Conservation (phyloP, 2,113 vertebrate genomes). For the Cyprinodon variegatus region DNA sequence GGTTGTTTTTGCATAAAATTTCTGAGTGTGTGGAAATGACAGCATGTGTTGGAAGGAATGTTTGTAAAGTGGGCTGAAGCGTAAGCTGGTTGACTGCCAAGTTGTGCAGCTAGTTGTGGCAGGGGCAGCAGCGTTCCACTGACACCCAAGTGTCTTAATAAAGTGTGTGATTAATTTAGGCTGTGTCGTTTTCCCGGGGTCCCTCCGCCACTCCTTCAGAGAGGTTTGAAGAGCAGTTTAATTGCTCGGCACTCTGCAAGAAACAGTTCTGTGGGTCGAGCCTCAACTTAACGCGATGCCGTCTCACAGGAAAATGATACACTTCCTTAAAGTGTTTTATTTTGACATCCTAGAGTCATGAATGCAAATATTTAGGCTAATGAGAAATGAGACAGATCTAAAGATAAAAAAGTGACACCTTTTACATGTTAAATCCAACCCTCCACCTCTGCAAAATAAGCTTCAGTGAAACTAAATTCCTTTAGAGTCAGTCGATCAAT, state of each 20-base stretch:
- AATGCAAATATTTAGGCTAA: background rate
- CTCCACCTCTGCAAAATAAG: background rate
- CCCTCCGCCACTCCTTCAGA: constrained; percentile 20
- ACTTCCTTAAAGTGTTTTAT: constrained; percentile 12
- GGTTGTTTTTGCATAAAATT: constrained; percentile 1
- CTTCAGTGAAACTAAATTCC: background rate
- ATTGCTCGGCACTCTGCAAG: constrained; percentile 56
- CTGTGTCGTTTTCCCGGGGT: constrained; percentile 56
- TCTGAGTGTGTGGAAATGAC: constrained; percentile 10
- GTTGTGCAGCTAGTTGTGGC: constrained; percentile 23
- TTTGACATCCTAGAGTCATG: too few relatives aligned
- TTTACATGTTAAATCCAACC: too few relatives aligned
- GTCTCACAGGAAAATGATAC: constrained; percentile 16
- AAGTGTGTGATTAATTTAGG: constrained; percentile 61
- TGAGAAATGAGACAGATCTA: background rate
- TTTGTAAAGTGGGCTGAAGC: constrained; percentile 1
- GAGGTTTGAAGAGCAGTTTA: constrained; percentile 46
- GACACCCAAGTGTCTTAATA: constrained; percentile 57
- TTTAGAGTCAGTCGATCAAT: too few relatives aligned
- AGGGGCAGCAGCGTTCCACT: constrained; percentile 15
- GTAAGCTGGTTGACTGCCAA: constrained; percentile 38
- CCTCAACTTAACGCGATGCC: constrained; percentile 20
- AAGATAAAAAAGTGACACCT: background rate
- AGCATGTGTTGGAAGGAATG: background rate
- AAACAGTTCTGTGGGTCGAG: constrained; percentile 23